phyloP scores from a whole-genome alignment of 2,797 vertebrate genomes.

The Strix occidentalis region DNA sequence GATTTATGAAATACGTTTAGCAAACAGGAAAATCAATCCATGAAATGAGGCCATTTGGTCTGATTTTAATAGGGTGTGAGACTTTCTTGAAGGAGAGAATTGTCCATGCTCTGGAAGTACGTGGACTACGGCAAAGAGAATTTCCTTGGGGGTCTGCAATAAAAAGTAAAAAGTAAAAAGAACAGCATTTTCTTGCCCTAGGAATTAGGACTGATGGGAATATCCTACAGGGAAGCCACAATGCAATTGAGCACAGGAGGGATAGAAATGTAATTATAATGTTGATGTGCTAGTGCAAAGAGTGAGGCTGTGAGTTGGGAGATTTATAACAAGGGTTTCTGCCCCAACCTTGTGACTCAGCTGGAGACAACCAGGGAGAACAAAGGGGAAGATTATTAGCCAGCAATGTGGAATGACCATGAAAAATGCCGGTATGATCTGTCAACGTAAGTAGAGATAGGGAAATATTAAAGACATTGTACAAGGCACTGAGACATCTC shows the following conservation, averaged over 20 bases:
- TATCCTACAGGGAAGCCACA: background rate
- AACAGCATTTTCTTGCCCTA: background rate
- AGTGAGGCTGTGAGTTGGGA: background rate
- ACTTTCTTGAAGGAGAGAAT: background rate
- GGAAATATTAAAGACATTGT: background rate
- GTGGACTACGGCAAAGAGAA: background rate
- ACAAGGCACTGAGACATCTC: background rate
- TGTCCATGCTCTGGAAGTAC: background rate
- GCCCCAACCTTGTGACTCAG: background rate
- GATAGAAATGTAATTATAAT: background rate
- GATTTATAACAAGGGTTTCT: background rate
- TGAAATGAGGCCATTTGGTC: background rate
- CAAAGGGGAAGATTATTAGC: background rate
- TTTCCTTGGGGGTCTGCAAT: background rate
- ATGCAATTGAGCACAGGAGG: background rate
- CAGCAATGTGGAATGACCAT: background rate
- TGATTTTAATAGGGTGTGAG: background rate
- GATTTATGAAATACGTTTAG: background rate
- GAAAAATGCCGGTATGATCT: constrained; percentile 1
- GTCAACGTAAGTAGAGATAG: background rate
- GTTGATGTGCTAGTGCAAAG: background rate
- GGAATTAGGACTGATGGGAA: background rate
- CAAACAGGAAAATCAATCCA: background rate
- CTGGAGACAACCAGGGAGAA: background rate
- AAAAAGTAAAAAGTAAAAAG: background rate